phyloP scores from a whole-genome alignment of 1,140 invertebrate species.

The Scaptomyza hsui region DNA sequence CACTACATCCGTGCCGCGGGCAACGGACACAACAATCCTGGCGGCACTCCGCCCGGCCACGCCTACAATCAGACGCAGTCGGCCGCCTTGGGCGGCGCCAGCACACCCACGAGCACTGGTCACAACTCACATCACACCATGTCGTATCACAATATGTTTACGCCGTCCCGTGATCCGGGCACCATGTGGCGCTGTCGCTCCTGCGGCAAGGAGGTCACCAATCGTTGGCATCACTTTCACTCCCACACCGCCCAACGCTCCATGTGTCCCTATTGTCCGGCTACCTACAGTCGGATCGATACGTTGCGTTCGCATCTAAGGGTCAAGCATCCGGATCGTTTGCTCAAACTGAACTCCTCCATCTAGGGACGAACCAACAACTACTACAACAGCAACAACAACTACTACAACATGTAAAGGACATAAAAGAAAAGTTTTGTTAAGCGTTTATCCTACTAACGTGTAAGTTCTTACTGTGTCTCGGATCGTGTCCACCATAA shows the following conservation, averaged over 20 bases:
- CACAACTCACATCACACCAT: slow-evolving; percentile 85
- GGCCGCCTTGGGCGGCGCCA: slow-evolving; percentile 28
- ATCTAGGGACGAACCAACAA: slow-evolving; percentile 58
- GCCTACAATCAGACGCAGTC: slow-evolving; percentile 54
- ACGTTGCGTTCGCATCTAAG: slow-evolving; percentile 90
- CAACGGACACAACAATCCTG: slow-evolving; percentile 58
- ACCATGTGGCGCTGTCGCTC: slow-evolving; percentile 91
- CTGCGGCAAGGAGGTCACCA: slow-evolving; percentile 93
- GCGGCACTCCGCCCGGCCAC: slow-evolving; percentile 61
- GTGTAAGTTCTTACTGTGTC: slow-evolving; percentile 30
- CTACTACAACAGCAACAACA: slow-evolving; percentile 8
- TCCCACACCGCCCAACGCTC: slow-evolving; percentile 91
- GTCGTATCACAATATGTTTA: slow-evolving; percentile 92
- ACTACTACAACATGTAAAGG: slow-evolving; percentile 21
- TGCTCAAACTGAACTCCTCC: slow-evolving; percentile 77
- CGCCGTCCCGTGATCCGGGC: slow-evolving; percentile 87
- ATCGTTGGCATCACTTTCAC: slow-evolving; percentile 94
- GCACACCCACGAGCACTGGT: slow-evolving; percentile 41
- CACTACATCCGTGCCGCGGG: slow-evolving; percentile 72
- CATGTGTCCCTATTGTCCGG: slow-evolving; percentile 92
- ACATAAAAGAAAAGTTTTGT: slow-evolving; percentile 9
- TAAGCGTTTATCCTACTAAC: slow-evolving; percentile 42
- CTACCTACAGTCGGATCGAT: slow-evolving; percentile 93
- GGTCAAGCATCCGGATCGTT: slow-evolving; percentile 88
- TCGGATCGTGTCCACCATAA: slow-evolving; percentile 12